Evolutionary conservation across 92 coral and sea anemone genomes (phyloP).

Genomic region (Bergia sp.): DNA sequence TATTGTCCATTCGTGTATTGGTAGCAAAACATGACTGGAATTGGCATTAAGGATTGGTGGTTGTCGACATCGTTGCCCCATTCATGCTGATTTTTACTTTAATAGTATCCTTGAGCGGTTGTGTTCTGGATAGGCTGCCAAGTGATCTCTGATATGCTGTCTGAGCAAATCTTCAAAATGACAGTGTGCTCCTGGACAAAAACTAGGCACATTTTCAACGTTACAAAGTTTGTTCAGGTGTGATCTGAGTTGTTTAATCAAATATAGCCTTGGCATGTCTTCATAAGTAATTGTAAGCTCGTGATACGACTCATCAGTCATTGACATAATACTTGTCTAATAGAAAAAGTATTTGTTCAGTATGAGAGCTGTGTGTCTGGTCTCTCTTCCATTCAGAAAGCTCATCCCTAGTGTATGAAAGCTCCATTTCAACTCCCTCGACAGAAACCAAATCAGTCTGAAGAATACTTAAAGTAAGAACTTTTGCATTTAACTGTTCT

Average conservation of each 20-base stretch:
- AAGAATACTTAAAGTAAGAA: constrained; percentile 43
- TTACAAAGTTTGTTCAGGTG: constrained; percentile 32
- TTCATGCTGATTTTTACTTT: constrained; percentile 24
- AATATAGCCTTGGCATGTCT: constrained; percentile 27
- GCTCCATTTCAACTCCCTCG: background rate
- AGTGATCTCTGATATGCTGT: constrained; percentile 30
- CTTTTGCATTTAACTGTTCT: constrained; percentile 12
- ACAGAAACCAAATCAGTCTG: constrained; percentile 25
- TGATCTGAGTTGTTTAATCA: constrained; percentile 31
- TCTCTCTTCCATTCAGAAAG: background rate
- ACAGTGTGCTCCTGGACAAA: constrained; percentile 39
- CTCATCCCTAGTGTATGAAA: background rate
- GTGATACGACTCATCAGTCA: constrained; percentile 19
- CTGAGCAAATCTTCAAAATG: constrained; percentile 29
- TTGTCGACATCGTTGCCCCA: constrained; percentile 38
- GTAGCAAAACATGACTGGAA: too few species aligned
- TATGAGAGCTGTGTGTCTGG: constrained; percentile 28
- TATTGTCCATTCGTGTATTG: too few species aligned
- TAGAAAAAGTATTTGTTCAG: background rate
- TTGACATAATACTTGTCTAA: background rate
- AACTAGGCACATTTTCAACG: constrained; percentile 25
- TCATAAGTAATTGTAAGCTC: constrained; percentile 15
- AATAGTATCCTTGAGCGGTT: constrained; percentile 16
- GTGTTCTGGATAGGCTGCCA: constrained; percentile 31
- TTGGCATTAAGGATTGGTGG: background rate